Conservation (phyloP, 1,140 invertebrate genomes). For the Drosophila repletoides region DNA sequence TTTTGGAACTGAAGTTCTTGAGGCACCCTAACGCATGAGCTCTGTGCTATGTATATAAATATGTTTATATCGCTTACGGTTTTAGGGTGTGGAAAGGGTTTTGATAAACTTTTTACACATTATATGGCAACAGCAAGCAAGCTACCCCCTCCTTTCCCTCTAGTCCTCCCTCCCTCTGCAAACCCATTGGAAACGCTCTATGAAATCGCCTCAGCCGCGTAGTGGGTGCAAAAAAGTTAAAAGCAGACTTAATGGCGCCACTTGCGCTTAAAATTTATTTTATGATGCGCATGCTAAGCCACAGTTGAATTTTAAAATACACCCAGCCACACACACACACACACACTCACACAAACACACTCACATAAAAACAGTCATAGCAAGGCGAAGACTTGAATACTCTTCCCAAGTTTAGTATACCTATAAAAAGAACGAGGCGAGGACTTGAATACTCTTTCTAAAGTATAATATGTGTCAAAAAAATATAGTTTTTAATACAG, state of each 20-base stretch:
- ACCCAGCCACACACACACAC: slow-evolving; percentile 26
- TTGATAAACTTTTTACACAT: slow-evolving; percentile 79
- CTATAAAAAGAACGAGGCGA: too few species aligned
- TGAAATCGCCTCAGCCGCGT: slow-evolving; percentile 53
- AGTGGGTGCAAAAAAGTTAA: slow-evolving; percentile 80
- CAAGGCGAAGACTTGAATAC: too few species aligned
- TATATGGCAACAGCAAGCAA: slow-evolving; percentile 57
- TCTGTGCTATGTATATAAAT: slow-evolving; percentile 46
- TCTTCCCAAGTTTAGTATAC: too few species aligned
- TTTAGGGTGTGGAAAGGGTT: slow-evolving; percentile 70
- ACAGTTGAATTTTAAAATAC: slow-evolving; percentile 81
- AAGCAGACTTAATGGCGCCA: slow-evolving; percentile 78
- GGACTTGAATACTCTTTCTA: too few species aligned
- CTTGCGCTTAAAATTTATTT: slow-evolving; percentile 81
- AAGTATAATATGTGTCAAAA: too few species aligned
- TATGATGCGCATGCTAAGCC: slow-evolving; percentile 80
- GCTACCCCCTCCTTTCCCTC: background rate
- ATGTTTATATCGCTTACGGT: slow-evolving; percentile 59
- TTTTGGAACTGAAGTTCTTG: background rate
- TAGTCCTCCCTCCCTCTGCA: background rate
- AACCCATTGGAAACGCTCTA: slow-evolving; percentile 22
- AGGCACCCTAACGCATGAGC: slow-evolving; percentile 26
- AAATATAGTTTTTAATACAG: too few species aligned
- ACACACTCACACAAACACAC: slow-evolving; percentile 10
- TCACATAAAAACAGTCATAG: background rate